Evolutionary conservation across 2,797 vertebrate species (phyloP).

Genomic region (Ctenosaura bakeri): DNA sequence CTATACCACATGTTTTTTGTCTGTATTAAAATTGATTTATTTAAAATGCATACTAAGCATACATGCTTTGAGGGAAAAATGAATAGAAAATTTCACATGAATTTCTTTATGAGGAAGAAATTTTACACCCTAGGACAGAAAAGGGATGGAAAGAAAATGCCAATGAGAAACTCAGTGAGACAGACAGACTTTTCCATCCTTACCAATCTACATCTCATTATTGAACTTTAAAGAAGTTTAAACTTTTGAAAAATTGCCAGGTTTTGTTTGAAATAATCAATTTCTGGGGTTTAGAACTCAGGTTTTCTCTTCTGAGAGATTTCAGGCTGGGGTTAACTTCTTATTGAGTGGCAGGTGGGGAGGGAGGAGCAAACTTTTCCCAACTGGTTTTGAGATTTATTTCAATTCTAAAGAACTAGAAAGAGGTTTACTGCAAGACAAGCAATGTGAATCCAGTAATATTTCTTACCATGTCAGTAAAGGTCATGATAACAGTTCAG

Average conservation of each 20-base stretch:
- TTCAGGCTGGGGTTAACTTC: background rate
- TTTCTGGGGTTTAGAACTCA: background rate
- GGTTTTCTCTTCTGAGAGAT: background rate
- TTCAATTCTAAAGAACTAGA: too few relatives aligned
- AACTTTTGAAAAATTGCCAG: background rate
- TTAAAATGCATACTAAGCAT: too few relatives aligned
- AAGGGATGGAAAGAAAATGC: too few relatives aligned
- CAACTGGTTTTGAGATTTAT: background rate
- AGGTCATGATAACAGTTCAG: fast-evolving
- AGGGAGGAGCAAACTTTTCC: too few relatives aligned
- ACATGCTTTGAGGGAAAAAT: too few relatives aligned
- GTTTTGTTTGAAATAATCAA: background rate
- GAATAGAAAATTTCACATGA: too few relatives aligned
- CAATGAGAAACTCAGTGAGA: too few relatives aligned
- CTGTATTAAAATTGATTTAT: too few relatives aligned
- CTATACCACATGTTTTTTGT: too few relatives aligned
- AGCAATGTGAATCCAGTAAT: background rate
- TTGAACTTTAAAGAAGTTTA: background rate
- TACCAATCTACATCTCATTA: background rate
- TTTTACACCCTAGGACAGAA: too few relatives aligned
- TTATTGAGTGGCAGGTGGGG: background rate
- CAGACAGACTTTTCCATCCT: too few relatives aligned
- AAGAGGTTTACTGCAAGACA: background rate
- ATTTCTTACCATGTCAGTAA: fast-evolving
- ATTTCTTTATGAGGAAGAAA: too few relatives aligned